Conservation (phyloP, 2,797 vertebrate genomes). For the Aplochiton taeniatus region DNA sequence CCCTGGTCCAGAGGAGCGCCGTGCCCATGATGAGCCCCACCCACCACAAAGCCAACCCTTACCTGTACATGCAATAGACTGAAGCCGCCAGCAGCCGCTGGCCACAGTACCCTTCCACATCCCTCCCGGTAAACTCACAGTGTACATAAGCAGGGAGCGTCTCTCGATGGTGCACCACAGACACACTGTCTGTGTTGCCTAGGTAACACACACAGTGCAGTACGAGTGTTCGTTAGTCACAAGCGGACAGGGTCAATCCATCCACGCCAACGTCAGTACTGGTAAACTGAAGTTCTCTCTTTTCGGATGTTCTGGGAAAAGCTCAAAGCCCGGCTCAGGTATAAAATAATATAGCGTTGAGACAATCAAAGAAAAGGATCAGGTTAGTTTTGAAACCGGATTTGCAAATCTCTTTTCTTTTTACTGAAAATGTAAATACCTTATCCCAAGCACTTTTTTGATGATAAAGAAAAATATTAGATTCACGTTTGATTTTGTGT, state of each 20-base stretch:
- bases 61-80: slow-evolving; percentile 75
- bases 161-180: too few species aligned
- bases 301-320: slow-evolving; percentile 45
- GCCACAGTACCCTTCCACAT: too few species aligned
- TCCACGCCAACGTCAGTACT: too few species aligned
- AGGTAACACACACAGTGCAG: too few species aligned
- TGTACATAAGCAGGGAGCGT: too few species aligned
- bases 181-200: too few species aligned
- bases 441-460: slow-evolving; percentile 68
- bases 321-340: slow-evolving; percentile 65
- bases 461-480: slow-evolving; percentile 53
- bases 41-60: slow-evolving; percentile 78
- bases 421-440: slow-evolving; percentile 51
- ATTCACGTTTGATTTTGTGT: slow-evolving; percentile 52
- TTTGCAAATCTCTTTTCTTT: slow-evolving; percentile 33
- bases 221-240: too few species aligned
- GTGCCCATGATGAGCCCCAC: slow-evolving; percentile 75
- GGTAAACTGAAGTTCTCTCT: slow-evolving; percentile 28
- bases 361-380: slow-evolving; percentile 63
- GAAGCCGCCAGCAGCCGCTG: neutral
- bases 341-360: slow-evolving; percentile 50
- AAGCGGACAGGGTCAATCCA: too few species aligned
- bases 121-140: too few species aligned
- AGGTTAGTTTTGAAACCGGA: slow-evolving; percentile 34
- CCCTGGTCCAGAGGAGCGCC: slow-evolving; percentile 70